Conservation (phyloP, 2,113 vertebrate species). For the Grantiella picta region DNA sequence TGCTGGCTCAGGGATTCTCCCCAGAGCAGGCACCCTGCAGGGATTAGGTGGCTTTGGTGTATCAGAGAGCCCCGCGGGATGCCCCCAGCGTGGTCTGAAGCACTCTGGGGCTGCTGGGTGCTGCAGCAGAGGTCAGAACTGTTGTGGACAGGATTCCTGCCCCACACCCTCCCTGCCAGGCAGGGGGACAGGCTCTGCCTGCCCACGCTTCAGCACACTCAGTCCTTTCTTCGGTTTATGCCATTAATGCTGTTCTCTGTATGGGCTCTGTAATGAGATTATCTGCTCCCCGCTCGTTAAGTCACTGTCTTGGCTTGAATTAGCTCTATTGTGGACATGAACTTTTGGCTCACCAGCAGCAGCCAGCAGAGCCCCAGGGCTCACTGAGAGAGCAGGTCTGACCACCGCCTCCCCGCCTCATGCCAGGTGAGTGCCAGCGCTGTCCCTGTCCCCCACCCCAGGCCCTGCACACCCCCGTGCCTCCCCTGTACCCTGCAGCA, state of each 20-base stretch:
- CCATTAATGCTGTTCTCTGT: slow-evolving; percentile 28
- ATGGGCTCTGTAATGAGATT: slow-evolving; percentile 46
- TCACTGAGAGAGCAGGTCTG: not conserved
- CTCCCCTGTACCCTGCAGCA: not conserved
- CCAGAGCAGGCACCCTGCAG: not conserved
- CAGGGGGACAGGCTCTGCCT: not conserved
- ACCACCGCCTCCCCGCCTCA: accelerated
- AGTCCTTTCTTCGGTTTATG: not conserved
- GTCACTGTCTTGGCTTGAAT: slow-evolving; percentile 46
- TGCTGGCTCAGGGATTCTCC: slow-evolving; percentile 1
- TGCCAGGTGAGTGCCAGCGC: not conserved
- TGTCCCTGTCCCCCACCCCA: not conserved
- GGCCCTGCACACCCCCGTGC: not conserved
- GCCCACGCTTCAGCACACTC: not conserved
- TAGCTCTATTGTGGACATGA: slow-evolving; percentile 38
- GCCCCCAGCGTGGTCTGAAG: not conserved
- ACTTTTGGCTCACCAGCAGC: slow-evolving; percentile 15
- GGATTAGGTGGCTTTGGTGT: not conserved
- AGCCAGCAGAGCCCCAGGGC: not conserved
- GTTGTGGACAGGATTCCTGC: not conserved
- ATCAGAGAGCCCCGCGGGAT: not conserved
- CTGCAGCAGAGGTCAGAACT: not conserved
- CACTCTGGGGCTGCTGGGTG: not conserved
- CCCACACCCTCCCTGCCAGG: not conserved
- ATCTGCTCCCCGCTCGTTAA: slow-evolving; percentile 25